Evolutionary conservation across 2,797 vertebrate genomes (phyloP).

Genomic region (Typhlichthys eigenmanni): DNA sequence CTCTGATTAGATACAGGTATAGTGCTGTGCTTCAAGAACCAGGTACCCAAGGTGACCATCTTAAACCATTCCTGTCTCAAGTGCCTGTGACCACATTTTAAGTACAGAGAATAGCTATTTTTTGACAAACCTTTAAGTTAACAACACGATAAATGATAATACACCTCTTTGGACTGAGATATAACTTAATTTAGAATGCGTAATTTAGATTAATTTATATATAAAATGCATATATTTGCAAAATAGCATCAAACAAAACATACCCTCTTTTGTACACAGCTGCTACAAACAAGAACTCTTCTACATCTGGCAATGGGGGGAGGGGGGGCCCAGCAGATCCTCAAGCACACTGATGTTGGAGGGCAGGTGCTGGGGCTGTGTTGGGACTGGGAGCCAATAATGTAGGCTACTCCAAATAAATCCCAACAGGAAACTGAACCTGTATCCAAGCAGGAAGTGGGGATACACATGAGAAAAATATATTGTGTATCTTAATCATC

Average conservation of each 20-base stretch:
- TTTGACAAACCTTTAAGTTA: constrained; percentile 4
- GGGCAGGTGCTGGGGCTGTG: constrained; percentile 29
- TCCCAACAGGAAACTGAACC: constrained; percentile 25
- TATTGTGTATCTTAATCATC: not conserved
- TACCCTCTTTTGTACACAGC: constrained; percentile 66
- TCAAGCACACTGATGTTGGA: constrained; percentile 52
- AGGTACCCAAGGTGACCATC: constrained; percentile 22
- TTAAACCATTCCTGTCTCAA: constrained; percentile 31
- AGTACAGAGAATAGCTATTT: constrained; percentile 9
- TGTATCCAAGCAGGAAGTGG: constrained; percentile 15
- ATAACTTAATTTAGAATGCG: too few relatives aligned
- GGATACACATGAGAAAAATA: not conserved
- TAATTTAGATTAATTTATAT: too few relatives aligned
- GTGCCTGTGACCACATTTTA: constrained; percentile 18
- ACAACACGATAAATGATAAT: not conserved
- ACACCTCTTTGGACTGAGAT: not conserved
- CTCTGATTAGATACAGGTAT: constrained; percentile 42
- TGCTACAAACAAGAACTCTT: constrained; percentile 68
- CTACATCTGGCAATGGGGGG: constrained; percentile 70
- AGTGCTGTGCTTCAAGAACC: constrained; percentile 19
- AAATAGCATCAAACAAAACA: not conserved
- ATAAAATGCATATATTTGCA: too few relatives aligned
- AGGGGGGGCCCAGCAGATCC: constrained; percentile 41
- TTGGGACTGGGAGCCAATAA: constrained; percentile 26
- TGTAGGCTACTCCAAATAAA: constrained; percentile 24